phyloP scores from a whole-genome alignment of 1,140 invertebrate species.

The Phthorimaea operculella region DNA sequence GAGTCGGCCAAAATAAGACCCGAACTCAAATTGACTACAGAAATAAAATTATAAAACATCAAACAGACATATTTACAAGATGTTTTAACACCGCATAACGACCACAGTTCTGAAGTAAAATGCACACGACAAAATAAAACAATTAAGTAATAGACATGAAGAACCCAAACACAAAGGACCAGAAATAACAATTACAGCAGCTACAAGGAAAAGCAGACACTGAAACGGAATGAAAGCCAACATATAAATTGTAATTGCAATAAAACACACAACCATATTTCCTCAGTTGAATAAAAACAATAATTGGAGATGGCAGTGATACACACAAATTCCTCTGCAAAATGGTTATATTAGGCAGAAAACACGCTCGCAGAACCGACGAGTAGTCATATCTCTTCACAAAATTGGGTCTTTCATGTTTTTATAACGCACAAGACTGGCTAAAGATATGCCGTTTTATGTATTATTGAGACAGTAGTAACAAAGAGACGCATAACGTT shows the following conservation, averaged over 20 bases:
- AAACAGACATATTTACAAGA: too few species aligned
- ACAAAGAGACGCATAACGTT: slow-evolving; percentile 8
- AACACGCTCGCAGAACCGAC: slow-evolving; percentile 27
- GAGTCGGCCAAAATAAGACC: too few species aligned
- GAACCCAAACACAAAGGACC: too few species aligned
- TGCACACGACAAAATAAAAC: too few species aligned
- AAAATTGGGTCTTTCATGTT: slow-evolving; percentile 44
- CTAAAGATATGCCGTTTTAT: slow-evolving; percentile 17
- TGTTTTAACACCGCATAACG: too few species aligned
- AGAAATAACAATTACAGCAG: too few species aligned
- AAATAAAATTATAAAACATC: too few species aligned
- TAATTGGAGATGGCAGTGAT: slow-evolving; percentile 10
- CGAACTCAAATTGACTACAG: too few species aligned
- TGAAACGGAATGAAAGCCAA: background rate
- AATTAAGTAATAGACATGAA: too few species aligned
- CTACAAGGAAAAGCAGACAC: too few species aligned
- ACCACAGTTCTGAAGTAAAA: too few species aligned
- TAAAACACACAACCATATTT: background rate
- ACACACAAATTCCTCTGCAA: slow-evolving; percentile 21
- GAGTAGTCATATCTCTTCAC: slow-evolving; percentile 28
- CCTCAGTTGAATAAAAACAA: slow-evolving; percentile 8
- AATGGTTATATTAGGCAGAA: slow-evolving; percentile 50
- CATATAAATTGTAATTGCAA: background rate
- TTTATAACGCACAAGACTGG: slow-evolving; percentile 24
- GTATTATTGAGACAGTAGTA: slow-evolving; percentile 23